Conservation (phyloP, 2,888 invertebrate genomes). For the Limnephilus marmoratus region DNA sequence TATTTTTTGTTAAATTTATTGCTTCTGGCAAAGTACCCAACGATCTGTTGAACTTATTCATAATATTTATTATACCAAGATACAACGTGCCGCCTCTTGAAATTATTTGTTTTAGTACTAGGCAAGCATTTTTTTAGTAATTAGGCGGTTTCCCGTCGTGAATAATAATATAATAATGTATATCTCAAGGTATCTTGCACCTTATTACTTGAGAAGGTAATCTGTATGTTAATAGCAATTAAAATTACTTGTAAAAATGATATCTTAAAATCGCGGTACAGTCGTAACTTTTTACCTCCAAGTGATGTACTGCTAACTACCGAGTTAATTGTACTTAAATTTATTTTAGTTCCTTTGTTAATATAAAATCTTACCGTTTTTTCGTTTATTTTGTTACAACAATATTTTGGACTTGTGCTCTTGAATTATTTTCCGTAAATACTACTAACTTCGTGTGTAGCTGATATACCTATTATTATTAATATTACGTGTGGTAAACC, state of each 20-base stretch:
- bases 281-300: neutral
- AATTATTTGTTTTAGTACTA: conserved; percentile 9
- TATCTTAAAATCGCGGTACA: neutral
- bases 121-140: neutral
- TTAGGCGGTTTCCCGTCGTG: conserved; percentile 25
- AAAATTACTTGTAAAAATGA: neutral
- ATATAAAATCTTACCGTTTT: neutral
- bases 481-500: no score
- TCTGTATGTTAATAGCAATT: neutral
- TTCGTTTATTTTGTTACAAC: neutral
- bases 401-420: neutral
- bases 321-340: neutral
- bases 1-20: neutral
- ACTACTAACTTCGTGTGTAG: neutral
- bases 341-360: neutral
- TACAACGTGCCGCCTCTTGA: neutral
- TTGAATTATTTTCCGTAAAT: neutral
- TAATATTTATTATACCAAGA: neutral
- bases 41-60: conserved; percentile 8
- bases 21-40: neutral
- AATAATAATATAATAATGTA: conserved; percentile 9
- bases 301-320: neutral
- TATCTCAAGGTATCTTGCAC: neutral
- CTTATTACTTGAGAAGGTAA: neutral
- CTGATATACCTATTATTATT: neutral